Base-by-base conservation (phyloP, 2,888 invertebrate species). In the Parapristionchus giblindavisi region DNA sequence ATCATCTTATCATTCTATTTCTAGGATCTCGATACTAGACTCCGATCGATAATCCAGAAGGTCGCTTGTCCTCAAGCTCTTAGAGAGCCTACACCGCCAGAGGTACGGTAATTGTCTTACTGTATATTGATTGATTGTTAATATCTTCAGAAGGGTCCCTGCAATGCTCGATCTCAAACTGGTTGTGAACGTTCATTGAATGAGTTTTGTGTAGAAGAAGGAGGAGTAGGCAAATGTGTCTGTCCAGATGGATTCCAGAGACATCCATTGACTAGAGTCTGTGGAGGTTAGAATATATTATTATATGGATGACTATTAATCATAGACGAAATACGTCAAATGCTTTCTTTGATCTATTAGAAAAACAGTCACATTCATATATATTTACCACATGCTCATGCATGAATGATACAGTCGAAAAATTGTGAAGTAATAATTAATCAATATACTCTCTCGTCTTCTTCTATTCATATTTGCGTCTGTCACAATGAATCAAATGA, bases 1-100 rank as follows among this genome's bases (percentile, higher is more conserved):
- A 8, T 54, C 6, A n/a, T 24, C 6, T 54, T 54, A 14, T 14
- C 6, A 54, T 54, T 14, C n/a, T 54, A 8, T 40, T 66, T 75
- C 34, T 58, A 77, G 77, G 85, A 85, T 76, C 72, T 88, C 51
- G 86, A 88, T 77, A 88, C 85, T 6, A 75, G 88, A 29, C 83
- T 88, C 21, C 80, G 88, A 5, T 86, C 85, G 24, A 79, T 87
- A 77, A 86, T 88, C 60, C 88, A 88, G 77, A 88, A 88, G 75
- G 84, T 82, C 4, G 86, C 87, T 2, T 88, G 88, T 77, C 88
- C 87, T 21, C 72, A 61, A 38, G 73, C 61, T 2, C 29, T 27
- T 21, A 43, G 73, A 51, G 60, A 73, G 27, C 73, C 73, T n/a
- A 73, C 73, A 2, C 32, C 73, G 1, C 43, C 63, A 29, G 65